phyloP scores from a whole-genome alignment of 2,888 invertebrate species.

The Nemurella pictetii region DNA sequence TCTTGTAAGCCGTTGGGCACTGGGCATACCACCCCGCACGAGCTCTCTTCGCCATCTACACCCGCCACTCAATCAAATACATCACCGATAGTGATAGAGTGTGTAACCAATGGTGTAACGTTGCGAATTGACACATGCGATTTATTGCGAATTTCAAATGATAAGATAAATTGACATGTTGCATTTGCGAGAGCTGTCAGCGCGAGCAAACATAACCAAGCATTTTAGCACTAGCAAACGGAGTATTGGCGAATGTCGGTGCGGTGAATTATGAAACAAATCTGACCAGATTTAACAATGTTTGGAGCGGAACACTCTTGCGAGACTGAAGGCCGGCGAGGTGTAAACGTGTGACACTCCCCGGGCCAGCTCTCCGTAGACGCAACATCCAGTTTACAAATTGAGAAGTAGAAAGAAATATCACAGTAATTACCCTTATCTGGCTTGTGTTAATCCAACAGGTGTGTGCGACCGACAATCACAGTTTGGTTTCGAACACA shows the following conservation, averaged over 20 bases:
- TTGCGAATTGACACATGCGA: too few relatives aligned
- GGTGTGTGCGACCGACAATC: not conserved
- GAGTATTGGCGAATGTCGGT: not conserved
- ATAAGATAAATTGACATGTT: not conserved
- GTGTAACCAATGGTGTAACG: too few relatives aligned
- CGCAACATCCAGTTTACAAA: not conserved
- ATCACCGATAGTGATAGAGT: too few relatives aligned
- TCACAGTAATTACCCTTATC: slow-evolving; percentile 16
- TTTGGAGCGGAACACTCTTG: slow-evolving; percentile 7
- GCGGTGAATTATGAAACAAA: not conserved
- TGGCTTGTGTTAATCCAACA: slow-evolving; percentile 22
- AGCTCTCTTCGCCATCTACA: too few relatives aligned
- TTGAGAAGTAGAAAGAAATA: not conserved
- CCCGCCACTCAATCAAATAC: too few relatives aligned
- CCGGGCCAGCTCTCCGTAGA: not conserved
- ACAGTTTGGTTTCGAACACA: slow-evolving; percentile 13
- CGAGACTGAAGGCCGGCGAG: slow-evolving; percentile 27
- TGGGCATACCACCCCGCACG: not conserved
- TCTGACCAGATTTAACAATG: not conserved
- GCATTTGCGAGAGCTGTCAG: not conserved
- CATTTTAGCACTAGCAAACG: not conserved
- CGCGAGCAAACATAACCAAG: not conserved
- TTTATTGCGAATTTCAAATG: not conserved
- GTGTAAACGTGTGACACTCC: slow-evolving; percentile 32
- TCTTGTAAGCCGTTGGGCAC: not conserved